Base-by-base conservation (phyloP, 2,797 vertebrate genomes). In the Aulostomus chinensis region DNA sequence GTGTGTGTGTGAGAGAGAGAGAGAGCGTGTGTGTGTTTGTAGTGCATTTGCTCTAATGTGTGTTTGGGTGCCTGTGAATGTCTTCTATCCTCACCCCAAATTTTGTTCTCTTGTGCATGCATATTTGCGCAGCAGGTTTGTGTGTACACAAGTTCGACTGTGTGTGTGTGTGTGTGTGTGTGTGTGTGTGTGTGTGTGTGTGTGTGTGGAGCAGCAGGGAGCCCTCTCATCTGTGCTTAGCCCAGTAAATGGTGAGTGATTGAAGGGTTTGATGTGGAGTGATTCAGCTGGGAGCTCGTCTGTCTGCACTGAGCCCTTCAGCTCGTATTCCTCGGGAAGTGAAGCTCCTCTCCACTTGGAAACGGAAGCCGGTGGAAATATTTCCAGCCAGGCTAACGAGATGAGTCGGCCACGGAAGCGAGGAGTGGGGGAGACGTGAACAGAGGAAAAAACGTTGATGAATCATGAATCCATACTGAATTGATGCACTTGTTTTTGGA, bases 211-310 rank as follows among this genome's bases (percentile, higher is more conserved):
- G 49, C 61, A 47, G 56, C 18, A 13, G 77, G 80, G 53, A 70
- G 55, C 59, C 71, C 67, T 85, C 84, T 86, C 81, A 84, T 85
- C 78, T 80, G 73, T 74, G 73, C 84, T 87, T 81, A 89, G 76
- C 76, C 76, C 73, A 80, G 80, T 88, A 86, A 87, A 84, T 78
- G 77, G 71, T 45, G 77, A 81, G 77, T 84, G 87, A 86, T 81
- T 85, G 83, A 86, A 74, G 78, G 84, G 83, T 78, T 86, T 86
- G 85, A 86, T 86, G 80, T 87, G 70, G 37, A 62, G 71, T 32
- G 74, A 84, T 82, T 86, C 86, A 84, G 69, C 69, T 73, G 81
- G 84, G 84, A 86, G 63, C 69, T 70, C 43, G 71, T 68, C 78
- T 83, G 79, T 72, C 77, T 81, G 75, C 40, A 28, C 71, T 30